Evolutionary conservation across 2,888 invertebrate species (phyloP), one percentile per base, ranked within the genome.

Genomic region (Andrena praecox): DNA sequence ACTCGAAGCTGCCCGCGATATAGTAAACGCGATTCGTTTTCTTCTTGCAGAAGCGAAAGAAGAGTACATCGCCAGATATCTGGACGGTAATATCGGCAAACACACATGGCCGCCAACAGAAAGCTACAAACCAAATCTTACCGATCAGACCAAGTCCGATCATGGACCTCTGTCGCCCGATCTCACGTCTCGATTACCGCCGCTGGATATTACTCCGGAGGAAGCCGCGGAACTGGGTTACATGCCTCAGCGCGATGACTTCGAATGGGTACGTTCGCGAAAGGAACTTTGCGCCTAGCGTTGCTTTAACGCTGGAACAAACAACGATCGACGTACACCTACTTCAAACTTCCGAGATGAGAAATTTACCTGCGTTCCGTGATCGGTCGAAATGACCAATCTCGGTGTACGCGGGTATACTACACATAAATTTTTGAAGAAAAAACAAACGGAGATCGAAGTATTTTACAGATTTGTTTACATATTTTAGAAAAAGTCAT

Each of bases 191-290:
- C 95, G 97, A 74, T 94, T 98, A 74, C 97, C 98, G 50, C 97
- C 98, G 1, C 93, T 98, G 33, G 98, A 98, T 89, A 96, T 98
- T 72, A 96, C 96, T 10, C 94, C 96, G 0, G 98, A 98, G 92
- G 98, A 99, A 94, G 98, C 98, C 48, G 95, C 96, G 50, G 97
- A 98, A 91, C 95, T 99, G 10, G 98, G 98, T 2, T 99, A 99
- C 92, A 98, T 98, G 97, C 98, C 99, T 2, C 97, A 98, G 92
- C 96, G 99, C 92, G 99, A 99, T 95, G 99, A 99, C 93, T 99
- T 98, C 95, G 99, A 99, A 95, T 96, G 98, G 94, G 98, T 98
- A 94, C 91, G 92, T 90, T n/a, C 8, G 6, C 12, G 48, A 27
- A n/a, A 52, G 54, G 10, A 27, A 27, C 20, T 20, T 7, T 16